Base-by-base conservation (phyloP, 1,140 invertebrate genomes). In the Cecropterus lyciades region DNA sequence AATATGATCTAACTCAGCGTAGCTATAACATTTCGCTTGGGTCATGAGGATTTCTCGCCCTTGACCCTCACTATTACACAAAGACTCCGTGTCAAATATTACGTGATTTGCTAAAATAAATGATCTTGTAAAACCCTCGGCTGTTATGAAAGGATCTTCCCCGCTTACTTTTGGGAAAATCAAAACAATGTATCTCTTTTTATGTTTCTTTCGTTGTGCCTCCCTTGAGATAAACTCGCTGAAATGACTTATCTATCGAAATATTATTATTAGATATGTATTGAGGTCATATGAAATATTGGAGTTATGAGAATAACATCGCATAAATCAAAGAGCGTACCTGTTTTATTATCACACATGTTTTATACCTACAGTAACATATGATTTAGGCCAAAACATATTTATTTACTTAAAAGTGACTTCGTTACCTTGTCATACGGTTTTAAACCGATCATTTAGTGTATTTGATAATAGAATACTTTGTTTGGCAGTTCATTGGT, bases 101-200 rank as follows among this genome's bases (percentile, higher is more conserved):
- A 16, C 27, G 45, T 42, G 33, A 56, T 6, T 40, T 20, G 55
- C 14, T 43, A 17, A 45, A 57, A 57, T 24, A 45, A 57, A 27
- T 57, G 15, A 8, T n/a, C 51, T 42, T 57, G 20, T 43, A 42
- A 56, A 56, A 15, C 11, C 17, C 9, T 24, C 53, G 45, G 45
- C 13, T 17, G 16, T 20, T 57, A 56, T 14, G 40, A 43, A 57
- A 45, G 40, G 13, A 57, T 8, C 11, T 53, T 53, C 33, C 10
- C 11, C 17, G 40, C 42, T 56, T 56, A 43, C 55, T 43, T 45
- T 57, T 17, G 14, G 40, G 6, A 16, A 57, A 45, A 57, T 57
- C 55, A 57, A 24, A 57, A 57, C 40, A 15, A 57, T 6, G 52
- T 42, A 42, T 43, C 11, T 56, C 40, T 43, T 56, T 37, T 56